A percentile compares a stretch with the other conserved stretches of the same genome.
Conservation (phyloP, 2,797 vertebrate species). For the Spheniscus humboldti region DNA sequence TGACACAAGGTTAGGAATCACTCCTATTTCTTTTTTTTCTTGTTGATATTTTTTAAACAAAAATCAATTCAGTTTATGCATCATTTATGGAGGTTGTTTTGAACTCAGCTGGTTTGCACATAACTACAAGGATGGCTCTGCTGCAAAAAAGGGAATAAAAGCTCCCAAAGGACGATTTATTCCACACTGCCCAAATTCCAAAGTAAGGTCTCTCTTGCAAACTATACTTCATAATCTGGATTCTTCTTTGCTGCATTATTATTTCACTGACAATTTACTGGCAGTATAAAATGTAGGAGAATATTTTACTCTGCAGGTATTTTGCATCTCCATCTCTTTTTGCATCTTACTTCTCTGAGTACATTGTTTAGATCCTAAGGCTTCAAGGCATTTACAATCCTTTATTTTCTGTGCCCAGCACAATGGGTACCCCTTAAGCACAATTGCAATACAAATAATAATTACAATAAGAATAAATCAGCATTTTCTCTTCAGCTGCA, state of each 20-base stretch:
- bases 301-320: neutral
- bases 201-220: neutral
- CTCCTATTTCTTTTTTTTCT: neutral
- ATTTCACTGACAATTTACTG: neutral
- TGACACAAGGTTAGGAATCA: neutral
- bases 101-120: neutral
- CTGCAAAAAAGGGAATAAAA: neutral
- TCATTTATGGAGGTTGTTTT: neutral
- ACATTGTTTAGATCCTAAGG: neutral
- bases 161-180: neutral
- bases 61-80: neutral
- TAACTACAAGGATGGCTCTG: neutral
- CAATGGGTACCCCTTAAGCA: neutral
- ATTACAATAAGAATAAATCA: neutral
- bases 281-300: neutral
- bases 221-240: neutral
- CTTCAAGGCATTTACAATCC: neutral
- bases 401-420: neutral
- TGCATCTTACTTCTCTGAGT: neutral
- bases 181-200: neutral
- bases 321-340: neutral
- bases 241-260: neutral
- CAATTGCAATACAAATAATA: neutral
- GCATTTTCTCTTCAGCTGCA: neutral
- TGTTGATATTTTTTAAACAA: neutral